Evolutionary conservation across 1,140 invertebrate species (phyloP).

Genomic region (Lepidurus packardi): DNA sequence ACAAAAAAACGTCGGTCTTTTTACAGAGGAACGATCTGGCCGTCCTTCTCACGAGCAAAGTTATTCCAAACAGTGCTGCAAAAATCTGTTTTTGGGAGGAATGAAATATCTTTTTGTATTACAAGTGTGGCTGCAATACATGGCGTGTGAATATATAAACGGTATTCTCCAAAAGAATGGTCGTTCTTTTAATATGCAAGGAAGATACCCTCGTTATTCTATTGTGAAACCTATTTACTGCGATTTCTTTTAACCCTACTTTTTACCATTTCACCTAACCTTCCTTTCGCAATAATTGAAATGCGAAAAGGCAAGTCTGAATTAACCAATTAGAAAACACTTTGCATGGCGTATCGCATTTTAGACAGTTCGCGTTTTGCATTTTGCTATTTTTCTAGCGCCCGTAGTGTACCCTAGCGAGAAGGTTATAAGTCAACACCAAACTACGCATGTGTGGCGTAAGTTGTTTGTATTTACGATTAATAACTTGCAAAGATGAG

Average conservation of each 20-base stretch:
- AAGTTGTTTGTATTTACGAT: not conserved
- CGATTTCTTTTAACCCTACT: too few relatives aligned
- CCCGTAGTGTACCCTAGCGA: not conserved
- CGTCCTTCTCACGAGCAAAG: not conserved
- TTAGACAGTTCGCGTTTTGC: too few relatives aligned
- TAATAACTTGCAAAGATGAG: not conserved
- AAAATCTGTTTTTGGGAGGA: not conserved
- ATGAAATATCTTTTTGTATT: conserved; percentile 2
- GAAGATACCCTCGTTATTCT: too few relatives aligned
- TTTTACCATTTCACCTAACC: too few relatives aligned
- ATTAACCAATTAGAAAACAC: too few relatives aligned
- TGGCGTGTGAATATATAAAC: not conserved
- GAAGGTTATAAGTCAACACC: not conserved
- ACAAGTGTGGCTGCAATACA: not conserved
- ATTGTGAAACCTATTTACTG: too few relatives aligned
- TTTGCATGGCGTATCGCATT: too few relatives aligned
- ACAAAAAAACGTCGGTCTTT: not conserved
- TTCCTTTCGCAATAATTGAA: too few relatives aligned
- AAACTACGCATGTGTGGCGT: not conserved
- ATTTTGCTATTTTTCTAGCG: not conserved
- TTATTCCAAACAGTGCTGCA: not conserved
- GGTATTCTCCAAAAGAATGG: not conserved
- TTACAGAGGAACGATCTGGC: not conserved
- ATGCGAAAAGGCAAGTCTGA: too few relatives aligned
- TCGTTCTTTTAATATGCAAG: too few relatives aligned